phyloP scores from a whole-genome alignment of 37 sponge, comb jelly and placozoan genomes.

The Diacarnus erythraeanus region DNA sequence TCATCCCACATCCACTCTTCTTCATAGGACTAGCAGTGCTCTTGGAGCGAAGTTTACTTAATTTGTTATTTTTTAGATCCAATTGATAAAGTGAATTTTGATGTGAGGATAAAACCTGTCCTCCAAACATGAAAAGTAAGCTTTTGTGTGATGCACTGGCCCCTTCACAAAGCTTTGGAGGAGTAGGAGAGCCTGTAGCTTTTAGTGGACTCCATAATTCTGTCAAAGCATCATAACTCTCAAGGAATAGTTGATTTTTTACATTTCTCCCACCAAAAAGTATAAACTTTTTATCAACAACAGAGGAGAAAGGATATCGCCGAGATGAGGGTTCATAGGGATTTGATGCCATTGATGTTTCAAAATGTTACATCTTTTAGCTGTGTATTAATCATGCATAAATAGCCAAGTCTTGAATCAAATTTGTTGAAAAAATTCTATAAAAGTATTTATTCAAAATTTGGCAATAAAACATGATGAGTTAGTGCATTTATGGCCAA shows the following conservation, averaged over 20 bases:
- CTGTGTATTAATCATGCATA: too few species aligned
- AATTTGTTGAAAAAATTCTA: too few species aligned
- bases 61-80: too few species aligned
- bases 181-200: background rate
- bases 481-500: too few species aligned
- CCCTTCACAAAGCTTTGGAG: background rate
- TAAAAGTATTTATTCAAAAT: too few species aligned
- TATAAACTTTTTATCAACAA: background rate
- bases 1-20: background rate
- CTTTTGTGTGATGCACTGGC: background rate
- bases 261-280: background rate
- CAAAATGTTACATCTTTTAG: too few species aligned
- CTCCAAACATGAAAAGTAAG: background rate
- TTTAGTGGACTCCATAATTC: background rate
- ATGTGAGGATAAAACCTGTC: background rate
- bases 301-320: background rate
- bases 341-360: background rate
- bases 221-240: background rate
- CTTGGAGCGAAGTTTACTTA: background rate
- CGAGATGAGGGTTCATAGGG: background rate
- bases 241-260: background rate
- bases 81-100: background rate
- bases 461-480: too few species aligned
- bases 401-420: too few species aligned
- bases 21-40: background rate